These are phyloP conservation scores for Chelonoidis abingdonii DNA, from an alignment of 2,113 vertebrate species.

Conservation along the genomic window DNA sequence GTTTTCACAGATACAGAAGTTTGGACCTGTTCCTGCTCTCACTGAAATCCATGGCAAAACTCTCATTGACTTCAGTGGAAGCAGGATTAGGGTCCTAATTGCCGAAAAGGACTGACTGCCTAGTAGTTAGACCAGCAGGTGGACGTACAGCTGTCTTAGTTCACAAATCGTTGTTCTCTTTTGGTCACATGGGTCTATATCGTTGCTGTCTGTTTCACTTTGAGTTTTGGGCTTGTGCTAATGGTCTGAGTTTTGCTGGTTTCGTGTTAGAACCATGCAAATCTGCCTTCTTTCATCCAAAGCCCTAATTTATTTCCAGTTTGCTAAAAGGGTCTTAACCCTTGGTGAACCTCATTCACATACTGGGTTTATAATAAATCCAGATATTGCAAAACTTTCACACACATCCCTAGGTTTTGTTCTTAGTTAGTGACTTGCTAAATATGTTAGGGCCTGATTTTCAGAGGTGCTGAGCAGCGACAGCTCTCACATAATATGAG, in stretches of 20 bases:
- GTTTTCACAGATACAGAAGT: too few species aligned
- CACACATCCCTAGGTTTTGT: rapidly evolving
- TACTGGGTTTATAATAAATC: not conserved
- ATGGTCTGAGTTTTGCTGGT: not conserved
- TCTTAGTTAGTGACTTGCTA: not conserved
- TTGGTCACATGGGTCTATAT: rapidly evolving
- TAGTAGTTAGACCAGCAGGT: not conserved
- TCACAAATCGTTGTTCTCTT: not conserved
- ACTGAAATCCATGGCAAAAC: not conserved
- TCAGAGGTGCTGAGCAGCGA: rapidly evolving
- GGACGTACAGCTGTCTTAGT: rapidly evolving
- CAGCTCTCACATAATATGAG: not conserved
- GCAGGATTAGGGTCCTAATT: not conserved
- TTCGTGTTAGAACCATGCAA: rapidly evolving
- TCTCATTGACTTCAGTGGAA: rapidly evolving
- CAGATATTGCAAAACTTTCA: not conserved
- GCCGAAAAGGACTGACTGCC: rapidly evolving
- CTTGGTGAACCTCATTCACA: not conserved
- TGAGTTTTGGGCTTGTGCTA: not conserved
- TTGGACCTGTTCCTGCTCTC: not conserved
- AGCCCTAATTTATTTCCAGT: not conserved
- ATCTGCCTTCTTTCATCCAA: not conserved
- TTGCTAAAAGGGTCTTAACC: not conserved
- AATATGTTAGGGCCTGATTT: rapidly evolving
- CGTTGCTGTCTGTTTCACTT: not conserved